Conservation (phyloP, 1,140 invertebrate genomes). For the Drosophila bocqueti region DNA sequence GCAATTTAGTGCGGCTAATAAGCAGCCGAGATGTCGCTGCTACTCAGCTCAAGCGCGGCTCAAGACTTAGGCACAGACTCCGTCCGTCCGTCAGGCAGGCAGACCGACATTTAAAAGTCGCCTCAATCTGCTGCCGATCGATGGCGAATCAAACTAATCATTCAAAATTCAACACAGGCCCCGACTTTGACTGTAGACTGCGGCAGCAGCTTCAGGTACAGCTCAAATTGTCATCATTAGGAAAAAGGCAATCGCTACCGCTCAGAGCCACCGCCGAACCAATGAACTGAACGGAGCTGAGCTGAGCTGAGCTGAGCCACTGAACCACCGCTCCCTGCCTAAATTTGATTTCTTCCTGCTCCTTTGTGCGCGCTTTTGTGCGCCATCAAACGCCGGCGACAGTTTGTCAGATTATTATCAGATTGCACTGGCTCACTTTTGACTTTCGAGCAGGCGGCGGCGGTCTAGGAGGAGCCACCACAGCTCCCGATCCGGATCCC, state of each 20-base stretch:
- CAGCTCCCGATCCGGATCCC: slow-evolving; percentile 13
- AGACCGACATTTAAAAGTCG: slow-evolving; percentile 80
- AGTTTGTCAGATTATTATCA: slow-evolving; percentile 85
- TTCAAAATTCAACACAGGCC: slow-evolving; percentile 83
- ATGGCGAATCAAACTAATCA: slow-evolving; percentile 83
- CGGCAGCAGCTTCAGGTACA: slow-evolving; percentile 33
- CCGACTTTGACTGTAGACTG: slow-evolving; percentile 55
- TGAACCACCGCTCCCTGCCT: slow-evolving; percentile 55
- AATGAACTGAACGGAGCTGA: slow-evolving; percentile 6
- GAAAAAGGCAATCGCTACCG: slow-evolving; percentile 80
- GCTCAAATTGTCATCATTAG: slow-evolving; percentile 84
- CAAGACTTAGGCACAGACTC: slow-evolving; percentile 17
- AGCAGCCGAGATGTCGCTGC: slow-evolving; percentile 77
- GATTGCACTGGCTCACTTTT: slow-evolving; percentile 84
- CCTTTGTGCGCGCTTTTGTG: slow-evolving; percentile 76
- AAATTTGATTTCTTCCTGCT: slow-evolving; percentile 83
- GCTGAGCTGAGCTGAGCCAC: neutral
- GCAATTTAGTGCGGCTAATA: slow-evolving; percentile 83
- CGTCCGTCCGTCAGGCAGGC: slow-evolving; percentile 11
- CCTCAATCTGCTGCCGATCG: slow-evolving; percentile 80
- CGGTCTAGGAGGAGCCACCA: slow-evolving; percentile 53
- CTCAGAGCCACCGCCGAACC: slow-evolving; percentile 48
- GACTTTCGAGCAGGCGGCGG: slow-evolving; percentile 64
- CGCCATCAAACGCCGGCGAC: slow-evolving; percentile 81
- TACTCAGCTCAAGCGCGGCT: slow-evolving; percentile 43